Evolutionary conservation across 2,888 invertebrate genomes (phyloP), one percentile per base, ranked within the genome.

Genomic region (Polyommatus icarus): DNA sequence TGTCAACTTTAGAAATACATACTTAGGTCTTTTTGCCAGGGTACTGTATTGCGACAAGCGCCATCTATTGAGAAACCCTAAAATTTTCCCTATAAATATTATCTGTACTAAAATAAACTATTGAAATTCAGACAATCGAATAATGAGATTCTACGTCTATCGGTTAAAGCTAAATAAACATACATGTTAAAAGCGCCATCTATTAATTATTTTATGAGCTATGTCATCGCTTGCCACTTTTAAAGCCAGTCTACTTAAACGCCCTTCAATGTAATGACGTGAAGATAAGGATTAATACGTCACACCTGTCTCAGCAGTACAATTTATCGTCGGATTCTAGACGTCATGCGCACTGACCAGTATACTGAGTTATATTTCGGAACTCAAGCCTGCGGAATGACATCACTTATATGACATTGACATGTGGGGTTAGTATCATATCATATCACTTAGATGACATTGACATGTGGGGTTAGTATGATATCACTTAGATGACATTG

Each of bases 81-180:
- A 29, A 2, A 5, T 67, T 5, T 67, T 67, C 29, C 10, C 29
- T 67, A 29, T 4, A 24, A 67, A 15, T 18, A 67, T 32, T 15
- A 67, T 67, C 29, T 67, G 61, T n/a, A 61, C 12, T 20, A 59
- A 59, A 59, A 59, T 59, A 59, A 61, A 67, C 67, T 15, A 29
- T 67, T 29, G 29, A 5, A 67, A 20, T 59, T 2, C 1, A 67
- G 67, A 29, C 29, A 67, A 67, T 32, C 67, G 67, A 6, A 67
- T 5, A 61, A 61, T 24, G 10, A 61, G 8, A 67, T 67, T 3
- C n/a, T 72, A 72, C n/a, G 1, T 3, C 29, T 40, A 40, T n/a
- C n/a, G n/a, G n/a, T 40, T 40, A n/a, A 20, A 72, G 40, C 40
- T 72, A 72, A 40, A n/a, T 40, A 72, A n/a, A 40, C 71, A 72